These are phyloP conservation scores for Notothenia rossii DNA, from an alignment of 2,113 vertebrate species.

Conservation along the genomic window DNA sequence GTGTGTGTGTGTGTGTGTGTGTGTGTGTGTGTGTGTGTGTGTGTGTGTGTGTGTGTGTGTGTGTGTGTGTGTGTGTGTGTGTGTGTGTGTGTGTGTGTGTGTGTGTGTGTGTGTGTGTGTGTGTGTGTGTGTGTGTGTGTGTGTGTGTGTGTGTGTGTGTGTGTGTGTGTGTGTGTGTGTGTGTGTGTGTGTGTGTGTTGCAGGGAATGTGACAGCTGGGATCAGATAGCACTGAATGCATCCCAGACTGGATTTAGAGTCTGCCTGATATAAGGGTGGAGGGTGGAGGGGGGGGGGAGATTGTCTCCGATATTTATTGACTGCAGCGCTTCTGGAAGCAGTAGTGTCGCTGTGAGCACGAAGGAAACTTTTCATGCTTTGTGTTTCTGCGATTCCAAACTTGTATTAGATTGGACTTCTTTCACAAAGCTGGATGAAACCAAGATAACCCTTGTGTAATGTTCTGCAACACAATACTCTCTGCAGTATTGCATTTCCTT, in stretches of 20 bases:
- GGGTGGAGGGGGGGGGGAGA: constrained; percentile 38
- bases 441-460: neutral
- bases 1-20: constrained; percentile 12
- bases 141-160: too few relatives aligned
- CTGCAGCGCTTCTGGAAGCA: constrained; percentile 33
- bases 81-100: too few relatives aligned
- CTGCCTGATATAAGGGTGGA: constrained; percentile 57
- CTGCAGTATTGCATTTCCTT: neutral
- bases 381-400: constrained; percentile 12
- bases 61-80: too few relatives aligned
- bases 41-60: too few relatives aligned
- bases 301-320: constrained; percentile 74
- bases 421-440: constrained; percentile 6
- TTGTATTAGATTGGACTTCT: constrained; percentile 6
- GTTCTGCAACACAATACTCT: neutral
- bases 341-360: neutral
- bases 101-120: too few relatives aligned
- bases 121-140: too few relatives aligned
- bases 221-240: constrained; percentile 76
- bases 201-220: constrained; percentile 55
- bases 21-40: neutral
- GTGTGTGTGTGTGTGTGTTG: too few relatives aligned
- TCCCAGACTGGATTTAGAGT: constrained; percentile 73
- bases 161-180: neutral
- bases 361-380: constrained; percentile 41